phyloP scores from a whole-genome alignment of 2,888 invertebrate species.

The Eurytoma adleriae region DNA sequence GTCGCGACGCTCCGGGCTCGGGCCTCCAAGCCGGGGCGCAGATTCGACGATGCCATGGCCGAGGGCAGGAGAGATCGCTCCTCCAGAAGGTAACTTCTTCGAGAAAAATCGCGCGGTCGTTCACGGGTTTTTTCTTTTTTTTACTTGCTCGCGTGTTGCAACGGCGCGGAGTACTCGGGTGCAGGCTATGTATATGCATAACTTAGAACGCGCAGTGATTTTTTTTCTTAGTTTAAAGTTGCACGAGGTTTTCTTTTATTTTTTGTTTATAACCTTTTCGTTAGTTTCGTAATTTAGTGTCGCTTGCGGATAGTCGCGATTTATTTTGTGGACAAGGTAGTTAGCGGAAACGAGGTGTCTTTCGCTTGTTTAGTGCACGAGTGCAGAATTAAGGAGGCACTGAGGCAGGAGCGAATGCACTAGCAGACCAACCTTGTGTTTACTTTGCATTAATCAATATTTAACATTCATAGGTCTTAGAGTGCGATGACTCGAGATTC shows the following conservation, averaged over 20 bases:
- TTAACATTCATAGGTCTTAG: constrained; percentile 22
- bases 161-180: no score
- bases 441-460: constrained; percentile 54
- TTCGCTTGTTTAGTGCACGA: neutral
- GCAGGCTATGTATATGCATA: no score
- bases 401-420: neutral
- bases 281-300: neutral
- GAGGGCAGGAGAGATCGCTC: constrained; percentile 71
- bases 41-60: constrained; percentile 71
- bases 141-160: no score
- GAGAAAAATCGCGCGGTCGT: neutral
- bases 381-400: constrained; percentile 5
- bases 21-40: constrained; percentile 17
- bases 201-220: neutral
- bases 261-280: neutral
- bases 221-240: neutral
- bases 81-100: constrained; percentile 68
- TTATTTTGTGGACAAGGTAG: neutral
- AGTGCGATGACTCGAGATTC: constrained; percentile 22
- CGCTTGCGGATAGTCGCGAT: neutral
- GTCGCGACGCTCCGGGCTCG: neutral
- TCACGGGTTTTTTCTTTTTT: neutral
- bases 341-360: no score
- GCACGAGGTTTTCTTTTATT: neutral
- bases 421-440: constrained; percentile 29